Evolutionary conservation across 1,140 invertebrate genomes (phyloP), one percentile per base, ranked within the genome.

Genomic region (Linepithema humile): DNA sequence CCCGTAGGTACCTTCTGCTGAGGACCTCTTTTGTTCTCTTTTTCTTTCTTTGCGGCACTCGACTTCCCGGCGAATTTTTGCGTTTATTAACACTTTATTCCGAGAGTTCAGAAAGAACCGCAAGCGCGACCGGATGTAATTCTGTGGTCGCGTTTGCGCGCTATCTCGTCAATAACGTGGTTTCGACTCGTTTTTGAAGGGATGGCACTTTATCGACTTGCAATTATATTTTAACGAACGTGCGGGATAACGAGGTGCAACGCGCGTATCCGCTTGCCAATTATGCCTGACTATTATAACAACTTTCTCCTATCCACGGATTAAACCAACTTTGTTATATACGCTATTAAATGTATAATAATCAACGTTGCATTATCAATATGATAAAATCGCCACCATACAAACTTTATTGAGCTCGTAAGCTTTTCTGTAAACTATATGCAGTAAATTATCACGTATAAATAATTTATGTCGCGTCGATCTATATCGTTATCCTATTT

Each of bases 71-170:
- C 20, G 20, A 73, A 87, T 82, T 87, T 83, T 87, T 85, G 32
- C 82, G 59, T 60, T 15, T 85, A 85, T 89, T 85, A 87, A 83
- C 74, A 80, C 73, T 74, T 87, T 77, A 75, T 83, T 65, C 57
- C 10, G 10, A 57, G 3, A 35, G 40, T 45, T 73, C 65, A 75
- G 70, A 82, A 67, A 45, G 74, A 74, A 86, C 32, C 59, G 9
- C 62, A 43, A 59, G 32, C 10, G 35, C 43, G 62, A 29, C 17
- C 43, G 43, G 23, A 53, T 82, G 72, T 84, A 88, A 90, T 78
- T 89, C 82, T 57, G 64, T 6, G 77, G 50, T 65, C 65, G 62
- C n/a, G 43, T 69, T 48, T 75, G 4, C 26, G 32, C n/a, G 48
- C 23, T 73, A 59, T 32, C 15, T 43, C 48, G 38, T 59, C 26